Evolutionary conservation across 2,113 vertebrate species (phyloP).

Genomic region (Nothocercus nigrocapillus): DNA sequence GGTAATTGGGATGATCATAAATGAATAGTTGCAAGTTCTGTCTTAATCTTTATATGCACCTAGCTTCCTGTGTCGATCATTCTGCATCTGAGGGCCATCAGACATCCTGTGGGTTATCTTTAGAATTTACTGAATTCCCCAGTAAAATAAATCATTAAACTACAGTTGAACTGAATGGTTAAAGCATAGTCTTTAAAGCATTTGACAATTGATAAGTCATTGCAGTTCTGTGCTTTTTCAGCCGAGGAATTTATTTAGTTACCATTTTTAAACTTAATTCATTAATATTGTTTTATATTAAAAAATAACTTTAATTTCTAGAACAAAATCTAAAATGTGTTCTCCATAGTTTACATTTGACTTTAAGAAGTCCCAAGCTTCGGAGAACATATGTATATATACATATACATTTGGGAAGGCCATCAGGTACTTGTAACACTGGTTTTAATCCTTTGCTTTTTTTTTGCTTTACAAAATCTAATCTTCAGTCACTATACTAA

Average conservation of each 20-base stretch:
- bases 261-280: not conserved
- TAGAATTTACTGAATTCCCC: not conserved
- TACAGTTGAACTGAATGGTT: not conserved
- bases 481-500: not conserved
- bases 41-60: not conserved
- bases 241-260: not conserved
- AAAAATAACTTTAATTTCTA: not conserved
- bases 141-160: not conserved
- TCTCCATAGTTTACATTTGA: not conserved
- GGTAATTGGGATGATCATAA: not conserved
- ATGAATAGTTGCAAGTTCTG: not conserved
- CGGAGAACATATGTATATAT: not conserved
- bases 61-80: not conserved
- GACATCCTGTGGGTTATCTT: not conserved
- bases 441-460: not conserved
- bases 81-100: not conserved
- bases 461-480: not conserved
- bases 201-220: not conserved
- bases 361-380: not conserved
- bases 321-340: not conserved
- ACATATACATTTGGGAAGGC: not conserved
- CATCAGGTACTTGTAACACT: too few species aligned
- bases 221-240: not conserved
- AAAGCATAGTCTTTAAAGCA: not conserved
- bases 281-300: not conserved